Evolutionary conservation across 2,113 vertebrate species (phyloP).

Genomic region (Bambusicola thoracicus): DNA sequence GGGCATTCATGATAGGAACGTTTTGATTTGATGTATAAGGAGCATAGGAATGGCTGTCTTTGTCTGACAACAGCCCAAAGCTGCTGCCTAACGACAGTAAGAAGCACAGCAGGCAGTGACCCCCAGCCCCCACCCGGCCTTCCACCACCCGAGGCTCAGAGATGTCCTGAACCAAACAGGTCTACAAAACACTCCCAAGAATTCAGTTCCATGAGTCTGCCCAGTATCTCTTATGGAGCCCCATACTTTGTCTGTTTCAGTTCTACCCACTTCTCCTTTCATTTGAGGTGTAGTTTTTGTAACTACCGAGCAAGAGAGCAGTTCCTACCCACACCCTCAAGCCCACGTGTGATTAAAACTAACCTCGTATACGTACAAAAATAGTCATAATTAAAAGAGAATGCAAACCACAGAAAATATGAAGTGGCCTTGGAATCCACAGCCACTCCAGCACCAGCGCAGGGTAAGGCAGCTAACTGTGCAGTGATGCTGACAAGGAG

Average conservation of each 20-base stretch:
- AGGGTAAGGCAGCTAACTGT: background rate
- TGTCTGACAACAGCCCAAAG: background rate
- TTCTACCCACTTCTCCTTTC: background rate
- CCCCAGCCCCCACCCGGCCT: background rate
- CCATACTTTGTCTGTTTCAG: accelerated
- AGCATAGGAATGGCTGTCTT: background rate
- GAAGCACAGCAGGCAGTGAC: background rate
- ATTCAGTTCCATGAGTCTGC: accelerated
- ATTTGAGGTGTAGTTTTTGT: background rate
- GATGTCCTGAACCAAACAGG: background rate
- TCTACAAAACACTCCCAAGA: background rate
- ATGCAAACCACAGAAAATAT: background rate
- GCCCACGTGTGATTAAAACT: background rate
- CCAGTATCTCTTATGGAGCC: background rate
- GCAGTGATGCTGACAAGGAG: background rate
- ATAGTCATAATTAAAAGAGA: background rate
- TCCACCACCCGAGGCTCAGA: background rate
- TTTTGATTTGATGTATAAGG: background rate
- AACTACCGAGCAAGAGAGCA: background rate
- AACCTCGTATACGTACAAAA: background rate
- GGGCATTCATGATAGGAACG: background rate
- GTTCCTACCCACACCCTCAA: background rate
- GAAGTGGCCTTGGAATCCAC: background rate
- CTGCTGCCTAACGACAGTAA: background rate
- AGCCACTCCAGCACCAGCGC: background rate